phyloP scores from a whole-genome alignment of 2,113 vertebrate species.

The Syngnathus scovelli region DNA sequence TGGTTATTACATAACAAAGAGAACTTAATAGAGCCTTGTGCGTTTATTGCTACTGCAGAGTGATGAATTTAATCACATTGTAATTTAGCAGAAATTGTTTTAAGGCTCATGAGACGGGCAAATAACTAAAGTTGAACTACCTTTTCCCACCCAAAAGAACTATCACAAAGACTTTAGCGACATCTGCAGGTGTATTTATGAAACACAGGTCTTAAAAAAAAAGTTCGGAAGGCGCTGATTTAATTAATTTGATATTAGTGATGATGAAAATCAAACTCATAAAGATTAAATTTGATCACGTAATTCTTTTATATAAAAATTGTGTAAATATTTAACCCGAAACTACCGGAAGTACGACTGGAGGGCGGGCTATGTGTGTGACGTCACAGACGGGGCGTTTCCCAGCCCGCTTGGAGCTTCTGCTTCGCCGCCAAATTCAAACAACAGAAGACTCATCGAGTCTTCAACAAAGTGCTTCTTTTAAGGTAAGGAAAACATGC shows the following conservation, averaged over 20 bases:
- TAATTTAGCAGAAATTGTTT: neutral
- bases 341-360: neutral
- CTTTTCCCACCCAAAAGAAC: neutral
- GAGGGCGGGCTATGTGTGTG: neutral
- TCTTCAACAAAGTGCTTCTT: slow-evolving; percentile 1
- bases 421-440: slow-evolving; percentile 72
- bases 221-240: neutral
- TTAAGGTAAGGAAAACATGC: slow-evolving; percentile 24
- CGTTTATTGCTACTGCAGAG: neutral
- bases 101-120: neutral
- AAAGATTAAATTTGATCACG: neutral
- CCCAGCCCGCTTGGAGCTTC: neutral
- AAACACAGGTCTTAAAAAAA: neutral
- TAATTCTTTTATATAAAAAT: neutral
- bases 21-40: neutral
- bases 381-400: slow-evolving; percentile 34
- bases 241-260: fast-evolving
- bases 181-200: slow-evolving; percentile 36
- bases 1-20: neutral
- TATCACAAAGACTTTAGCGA: slow-evolving; percentile 8
- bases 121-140: neutral
- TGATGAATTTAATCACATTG: neutral
- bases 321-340: neutral
- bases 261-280: neutral
- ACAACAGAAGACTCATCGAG: slow-evolving; percentile 15